Conservation (phyloP, 2,888 invertebrate genomes). For the Heteromyza rotundicornis region DNA sequence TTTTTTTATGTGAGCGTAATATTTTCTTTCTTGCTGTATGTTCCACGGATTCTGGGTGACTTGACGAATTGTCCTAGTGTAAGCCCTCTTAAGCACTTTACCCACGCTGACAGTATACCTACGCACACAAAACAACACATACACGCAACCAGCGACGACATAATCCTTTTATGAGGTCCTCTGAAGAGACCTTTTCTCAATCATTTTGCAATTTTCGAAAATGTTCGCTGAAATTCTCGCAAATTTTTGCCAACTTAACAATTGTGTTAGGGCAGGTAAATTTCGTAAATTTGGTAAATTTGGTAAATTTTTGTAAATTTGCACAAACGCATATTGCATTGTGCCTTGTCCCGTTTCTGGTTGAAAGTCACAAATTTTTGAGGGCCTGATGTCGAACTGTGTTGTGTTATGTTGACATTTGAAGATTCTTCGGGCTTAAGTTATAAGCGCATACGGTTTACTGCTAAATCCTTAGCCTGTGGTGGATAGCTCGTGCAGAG, state of each 20-base stretch:
- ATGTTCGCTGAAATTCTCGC: background rate
- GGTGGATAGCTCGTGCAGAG: background rate
- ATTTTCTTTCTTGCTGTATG: background rate
- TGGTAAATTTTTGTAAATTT: no score
- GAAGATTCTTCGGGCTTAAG: no score
- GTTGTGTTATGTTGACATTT: no score
- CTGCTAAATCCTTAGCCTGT: no score
- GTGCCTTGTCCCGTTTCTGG: conserved; percentile 8
- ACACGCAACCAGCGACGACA: no score
- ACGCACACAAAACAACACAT: no score
- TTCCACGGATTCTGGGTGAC: background rate
- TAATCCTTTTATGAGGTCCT: conserved; percentile 14
- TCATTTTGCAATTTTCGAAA: background rate
- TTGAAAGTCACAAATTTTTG: conserved; percentile 21
- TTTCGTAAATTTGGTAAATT: no score
- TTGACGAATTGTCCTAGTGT: conserved; percentile 6
- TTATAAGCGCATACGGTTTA: no score
- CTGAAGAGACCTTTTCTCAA: background rate
- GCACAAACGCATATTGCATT: conserved; percentile 6
- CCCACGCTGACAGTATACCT: conserved; percentile 3
- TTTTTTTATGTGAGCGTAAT: background rate
- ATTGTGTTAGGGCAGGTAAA: no score
- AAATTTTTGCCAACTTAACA: no score
- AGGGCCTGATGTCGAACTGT: background rate
- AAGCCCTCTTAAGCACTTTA: conserved; percentile 9